Evolutionary conservation across 2,888 invertebrate genomes (phyloP), one percentile per base, ranked within the genome.

Genomic region (Synanthedon myopaeformis): DNA sequence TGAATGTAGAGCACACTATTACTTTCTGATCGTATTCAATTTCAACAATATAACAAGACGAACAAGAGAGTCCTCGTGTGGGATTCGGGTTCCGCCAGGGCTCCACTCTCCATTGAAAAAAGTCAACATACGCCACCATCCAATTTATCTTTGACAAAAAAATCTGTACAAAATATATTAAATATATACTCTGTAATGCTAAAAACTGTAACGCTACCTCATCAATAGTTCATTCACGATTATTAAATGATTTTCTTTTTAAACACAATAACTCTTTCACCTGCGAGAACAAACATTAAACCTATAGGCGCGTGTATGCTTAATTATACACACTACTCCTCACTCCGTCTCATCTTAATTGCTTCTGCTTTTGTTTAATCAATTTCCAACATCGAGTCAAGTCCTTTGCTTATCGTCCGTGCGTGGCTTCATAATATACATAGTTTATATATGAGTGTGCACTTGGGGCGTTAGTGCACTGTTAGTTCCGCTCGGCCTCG

Each of bases 401-500:
- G 79, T 83, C 85, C 84, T 85, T 85, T 85, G 85, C 85, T 86
- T 84, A 85, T 79, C 79, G 82, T 86, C 85, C 85, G 81, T 83
- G 83, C 82, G 83, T 83, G 84, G 84, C 82, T 76, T 82, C 82
- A 73, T 82, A 81, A 81, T 83, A 79, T 79, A 80, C 79, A 83
- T 82, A 81, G 77, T 78, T 77, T 72, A 72, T 69, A 70, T 69
- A 66, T 67, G 70, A 71, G 14, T 50, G 54, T 54, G 53, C 52
- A 45, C 52, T 50, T 51, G 49, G 52, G 17, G 51, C 45, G 49
- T 23, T 4, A 23, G 23, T 23, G 23, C 23, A 23, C 72, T 68
- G 83, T 76, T 88, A 88, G 85, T 88, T 88, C 72, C 92, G 91
- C 79, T 93, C 94, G 68, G 92, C 91, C 82, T 94, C 93, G 73